phyloP scores from a whole-genome alignment of 2,797 vertebrate species.

The Carduelis carduelis region DNA sequence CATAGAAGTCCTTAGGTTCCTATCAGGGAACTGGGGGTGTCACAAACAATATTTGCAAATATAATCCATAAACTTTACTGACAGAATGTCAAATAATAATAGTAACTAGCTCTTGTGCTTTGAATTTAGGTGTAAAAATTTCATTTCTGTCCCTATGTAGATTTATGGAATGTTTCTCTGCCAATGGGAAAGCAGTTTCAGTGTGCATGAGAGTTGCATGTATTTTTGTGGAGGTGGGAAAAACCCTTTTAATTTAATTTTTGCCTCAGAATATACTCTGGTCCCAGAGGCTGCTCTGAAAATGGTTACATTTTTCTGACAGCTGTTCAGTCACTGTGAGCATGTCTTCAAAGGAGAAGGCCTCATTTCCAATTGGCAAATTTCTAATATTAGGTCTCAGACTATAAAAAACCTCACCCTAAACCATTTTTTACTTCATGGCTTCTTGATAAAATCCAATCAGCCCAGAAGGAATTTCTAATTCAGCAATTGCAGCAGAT shows the following conservation, averaged over 20 bases:
- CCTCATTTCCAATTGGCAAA: not conserved
- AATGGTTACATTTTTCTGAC: not conserved
- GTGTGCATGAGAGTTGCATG: not conserved
- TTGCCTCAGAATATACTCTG: not conserved
- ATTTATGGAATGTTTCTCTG: not conserved
- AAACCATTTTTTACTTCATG: constrained; percentile 11
- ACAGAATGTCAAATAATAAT: not conserved
- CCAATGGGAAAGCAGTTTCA: not conserved
- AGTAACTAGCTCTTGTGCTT: not conserved
- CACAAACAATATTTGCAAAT: not conserved
- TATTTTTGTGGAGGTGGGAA: not conserved
- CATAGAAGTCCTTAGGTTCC: not conserved
- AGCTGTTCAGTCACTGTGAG: not conserved
- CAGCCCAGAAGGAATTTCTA: constrained; percentile 68
- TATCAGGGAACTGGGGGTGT: not conserved
- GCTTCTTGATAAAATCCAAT: constrained; percentile 61
- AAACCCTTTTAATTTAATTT: not conserved
- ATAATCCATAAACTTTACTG: not conserved
- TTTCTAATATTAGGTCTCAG: constrained; percentile 55
- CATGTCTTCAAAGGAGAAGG: not conserved
- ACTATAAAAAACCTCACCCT: not conserved
- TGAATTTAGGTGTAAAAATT: not conserved
- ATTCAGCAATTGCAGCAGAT: constrained; percentile 64
- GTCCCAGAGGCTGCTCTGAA: not conserved
- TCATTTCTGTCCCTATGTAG: not conserved